A percentile compares a stretch with the other conserved stretches of the same genome.
phyloP scores from a whole-genome alignment of 2,888 invertebrate species.

The Doris montereyensis region DNA sequence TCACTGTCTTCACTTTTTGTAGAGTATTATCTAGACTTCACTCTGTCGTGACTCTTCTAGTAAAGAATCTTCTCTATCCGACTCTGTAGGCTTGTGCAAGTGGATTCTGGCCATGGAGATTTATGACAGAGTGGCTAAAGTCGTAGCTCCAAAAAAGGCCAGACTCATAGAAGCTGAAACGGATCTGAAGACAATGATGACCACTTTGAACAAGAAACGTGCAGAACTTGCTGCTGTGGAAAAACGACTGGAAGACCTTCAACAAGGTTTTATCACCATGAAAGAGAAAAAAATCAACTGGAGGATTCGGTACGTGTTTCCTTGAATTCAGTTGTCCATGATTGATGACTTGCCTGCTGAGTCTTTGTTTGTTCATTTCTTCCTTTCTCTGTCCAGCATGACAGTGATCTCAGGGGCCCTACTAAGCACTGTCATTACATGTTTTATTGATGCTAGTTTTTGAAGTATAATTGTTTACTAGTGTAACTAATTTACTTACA shows the following conservation, averaged over 20 bases:
- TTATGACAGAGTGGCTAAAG: constrained; percentile 73
- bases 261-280: constrained; percentile 71
- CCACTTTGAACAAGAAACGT: constrained; percentile 67
- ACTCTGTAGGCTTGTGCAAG: constrained; percentile 83
- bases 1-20: too few species aligned
- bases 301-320: constrained; percentile 65
- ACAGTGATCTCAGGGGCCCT: too few species aligned
- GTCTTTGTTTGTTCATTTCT: too few species aligned
- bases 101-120: constrained; percentile 74
- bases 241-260: constrained; percentile 79
- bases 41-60: constrained; percentile 70
- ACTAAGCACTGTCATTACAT: too few species aligned
- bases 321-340: too few species aligned
- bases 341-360: too few species aligned
- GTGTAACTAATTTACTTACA: too few species aligned
- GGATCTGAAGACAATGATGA: constrained; percentile 68
- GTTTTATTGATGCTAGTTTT: too few species aligned
- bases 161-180: constrained; percentile 68
- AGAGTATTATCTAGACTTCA: constrained; percentile 72
- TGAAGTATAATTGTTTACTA: too few species aligned
- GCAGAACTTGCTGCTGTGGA: constrained; percentile 78
- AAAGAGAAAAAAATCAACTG: constrained; percentile 71
- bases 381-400: too few species aligned
- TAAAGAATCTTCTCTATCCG: constrained; percentile 82
- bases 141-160: constrained; percentile 73